These are phyloP conservation scores for Cosmopolites sordidus DNA, from an alignment of 2,888 invertebrate species.

Conservation along the genomic window DNA sequence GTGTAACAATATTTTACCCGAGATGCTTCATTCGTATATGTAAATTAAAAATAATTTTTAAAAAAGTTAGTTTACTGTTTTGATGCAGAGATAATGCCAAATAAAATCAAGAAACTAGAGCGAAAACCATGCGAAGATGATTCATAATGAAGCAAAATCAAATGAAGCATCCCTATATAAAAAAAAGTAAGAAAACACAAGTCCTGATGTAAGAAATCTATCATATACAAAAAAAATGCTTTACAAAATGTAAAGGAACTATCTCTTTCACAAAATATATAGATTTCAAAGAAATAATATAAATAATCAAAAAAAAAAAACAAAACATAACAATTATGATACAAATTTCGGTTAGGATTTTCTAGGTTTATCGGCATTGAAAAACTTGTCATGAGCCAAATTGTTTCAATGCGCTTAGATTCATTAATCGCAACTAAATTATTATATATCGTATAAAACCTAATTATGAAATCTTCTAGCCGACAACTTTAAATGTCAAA, in stretches of 20 bases:
- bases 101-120: no score
- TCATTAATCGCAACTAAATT: conserved; percentile 11
- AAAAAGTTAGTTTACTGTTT: no score
- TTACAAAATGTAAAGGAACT: conserved; percentile 11
- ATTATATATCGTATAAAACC: conserved; percentile 21
- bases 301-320: conserved; percentile 32
- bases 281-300: not conserved
- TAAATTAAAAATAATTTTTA: no score
- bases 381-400: not conserved
- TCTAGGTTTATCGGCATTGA: not conserved
- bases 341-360: conserved; percentile 27
- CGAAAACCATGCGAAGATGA: no score
- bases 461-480: conserved; percentile 12
- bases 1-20: not conserved
- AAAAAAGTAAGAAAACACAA: conserved; percentile 2
- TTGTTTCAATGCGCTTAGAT: not conserved
- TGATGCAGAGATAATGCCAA: no score
- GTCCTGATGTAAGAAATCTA: conserved; percentile 3
- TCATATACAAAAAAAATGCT: conserved; percentile 7
- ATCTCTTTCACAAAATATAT: not conserved
- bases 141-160: no score
- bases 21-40: not conserved
- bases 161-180: no score
- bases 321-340: conserved; percentile 35
- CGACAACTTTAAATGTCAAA: conserved; percentile 8